A percentile compares a stretch with the other conserved stretches of the same genome.
phyloP scores from a whole-genome alignment of 1,140 invertebrate species.

The Listronotus bonariensis region DNA sequence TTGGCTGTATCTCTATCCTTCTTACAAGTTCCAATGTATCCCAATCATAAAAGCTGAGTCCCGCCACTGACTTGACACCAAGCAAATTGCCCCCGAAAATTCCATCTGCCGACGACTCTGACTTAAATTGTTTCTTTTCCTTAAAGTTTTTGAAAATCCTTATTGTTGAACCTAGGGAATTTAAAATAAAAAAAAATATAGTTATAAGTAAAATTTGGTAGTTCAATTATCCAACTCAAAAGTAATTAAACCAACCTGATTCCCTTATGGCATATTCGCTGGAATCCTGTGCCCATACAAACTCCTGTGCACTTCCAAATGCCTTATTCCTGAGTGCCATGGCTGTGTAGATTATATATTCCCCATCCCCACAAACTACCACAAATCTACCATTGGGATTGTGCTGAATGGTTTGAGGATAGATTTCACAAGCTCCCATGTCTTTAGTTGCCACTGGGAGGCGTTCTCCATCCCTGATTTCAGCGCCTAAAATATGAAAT shows the following conservation, averaged over 20 bases:
- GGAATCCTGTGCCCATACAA: constrained; percentile 98
- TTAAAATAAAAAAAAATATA: too few species aligned
- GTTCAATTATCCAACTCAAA: too few species aligned
- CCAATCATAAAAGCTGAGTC: constrained; percentile 97
- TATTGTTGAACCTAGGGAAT: constrained; percentile 68
- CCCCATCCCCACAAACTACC: constrained; percentile 98
- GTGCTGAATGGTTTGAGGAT: constrained; percentile 97
- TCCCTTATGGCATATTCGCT: constrained; percentile 95
- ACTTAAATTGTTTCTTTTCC: constrained; percentile 92
- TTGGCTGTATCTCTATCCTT: constrained; percentile 94
- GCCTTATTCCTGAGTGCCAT: constrained; percentile 99
- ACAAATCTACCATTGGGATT: constrained; percentile 99
- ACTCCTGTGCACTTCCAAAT: constrained; percentile 97
- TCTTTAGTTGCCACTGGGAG: constrained; percentile 94
- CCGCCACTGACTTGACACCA: constrained; percentile 91
- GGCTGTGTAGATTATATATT: constrained; percentile 99
- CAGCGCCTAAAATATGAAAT: constrained; percentile 58
- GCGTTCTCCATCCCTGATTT: constrained; percentile 90
- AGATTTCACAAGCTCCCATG: constrained; percentile 99
- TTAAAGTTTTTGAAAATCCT: constrained; percentile 99
- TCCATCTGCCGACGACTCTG: constrained; percentile 95
- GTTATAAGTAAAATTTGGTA: too few species aligned
- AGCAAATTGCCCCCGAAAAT: constrained; percentile 96
- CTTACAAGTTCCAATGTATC: constrained; percentile 89
- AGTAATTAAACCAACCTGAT: constrained; percentile 55